Conservation (phyloP, 2,888 invertebrate species). For the Melanostoma scalare region DNA sequence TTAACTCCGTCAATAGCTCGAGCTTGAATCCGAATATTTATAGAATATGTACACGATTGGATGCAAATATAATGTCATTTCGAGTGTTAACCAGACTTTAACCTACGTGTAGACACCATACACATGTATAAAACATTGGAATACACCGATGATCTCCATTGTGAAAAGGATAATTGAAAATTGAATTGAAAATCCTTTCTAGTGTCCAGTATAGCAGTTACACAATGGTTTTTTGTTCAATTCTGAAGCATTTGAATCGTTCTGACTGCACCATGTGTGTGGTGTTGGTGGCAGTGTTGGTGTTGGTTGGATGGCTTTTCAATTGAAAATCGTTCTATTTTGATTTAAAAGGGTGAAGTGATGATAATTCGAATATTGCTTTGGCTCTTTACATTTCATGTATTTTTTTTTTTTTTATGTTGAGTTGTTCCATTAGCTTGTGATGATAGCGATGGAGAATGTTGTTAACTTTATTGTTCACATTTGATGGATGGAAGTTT, state of each 20-base stretch:
- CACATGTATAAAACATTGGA: conserved; percentile 4
- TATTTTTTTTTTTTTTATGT: conserved; percentile 1
- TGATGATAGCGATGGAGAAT: conserved; percentile 7
- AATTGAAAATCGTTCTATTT: conserved; percentile 53
- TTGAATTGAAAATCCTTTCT: conserved; percentile 60
- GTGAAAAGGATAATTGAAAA: conserved; percentile 65
- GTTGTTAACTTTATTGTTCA: conserved; percentile 12
- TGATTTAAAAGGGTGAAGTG: conserved; percentile 22
- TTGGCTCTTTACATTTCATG: conserved; percentile 11
- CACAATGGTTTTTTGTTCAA: conserved; percentile 47
- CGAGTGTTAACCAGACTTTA: conserved; percentile 41
- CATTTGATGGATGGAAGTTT: conserved; percentile 4
- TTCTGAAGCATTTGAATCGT: conserved; percentile 42
- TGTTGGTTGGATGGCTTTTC: conserved; percentile 29
- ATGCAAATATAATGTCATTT: conserved; percentile 52
- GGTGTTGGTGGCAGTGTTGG: not conserved
- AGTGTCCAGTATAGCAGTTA: conserved; percentile 36
- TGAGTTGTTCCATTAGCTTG: not conserved
- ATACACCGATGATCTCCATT: conserved; percentile 47
- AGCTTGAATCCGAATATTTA: not conserved
- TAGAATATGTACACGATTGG: conserved; percentile 14
- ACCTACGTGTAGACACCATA: conserved; percentile 18
- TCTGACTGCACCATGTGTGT: not conserved
- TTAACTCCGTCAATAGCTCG: too few relatives aligned
- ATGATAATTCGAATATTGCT: conserved; percentile 20